Conservation (phyloP, 2,113 vertebrate species). For the Lota lota region DNA sequence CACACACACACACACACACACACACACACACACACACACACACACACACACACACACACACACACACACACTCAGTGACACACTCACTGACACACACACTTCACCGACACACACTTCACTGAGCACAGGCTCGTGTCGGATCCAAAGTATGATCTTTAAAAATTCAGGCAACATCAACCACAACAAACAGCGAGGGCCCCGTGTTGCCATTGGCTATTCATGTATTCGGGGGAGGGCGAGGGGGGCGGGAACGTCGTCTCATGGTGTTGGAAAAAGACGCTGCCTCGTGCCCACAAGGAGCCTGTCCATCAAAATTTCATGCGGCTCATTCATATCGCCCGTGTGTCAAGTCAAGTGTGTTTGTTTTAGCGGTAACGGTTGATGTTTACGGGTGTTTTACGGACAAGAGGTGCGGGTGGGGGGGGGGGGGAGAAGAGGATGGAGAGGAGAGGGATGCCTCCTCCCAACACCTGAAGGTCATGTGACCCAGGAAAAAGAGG, state of each 20-base stretch:
- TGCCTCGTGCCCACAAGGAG: conserved; percentile 44
- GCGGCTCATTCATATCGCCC: conserved; percentile 61
- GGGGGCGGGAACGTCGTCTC: conserved; percentile 53
- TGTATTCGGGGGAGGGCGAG: conserved; percentile 73
- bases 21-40: neutral
- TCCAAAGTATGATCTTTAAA: conserved; percentile 70
- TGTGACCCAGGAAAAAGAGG: no score
- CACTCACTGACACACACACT: no score
- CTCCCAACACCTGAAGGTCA: no score
- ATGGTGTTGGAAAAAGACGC: conserved; percentile 53
- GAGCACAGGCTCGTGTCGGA: conserved; percentile 60
- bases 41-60: no score
- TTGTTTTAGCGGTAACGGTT: conserved; percentile 72
- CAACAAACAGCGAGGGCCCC: conserved; percentile 57
- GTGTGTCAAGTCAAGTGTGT: conserved; percentile 55
- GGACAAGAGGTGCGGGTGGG: no score
- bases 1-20: neutral
- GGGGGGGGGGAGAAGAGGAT: no score
- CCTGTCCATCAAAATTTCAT: conserved; percentile 71
- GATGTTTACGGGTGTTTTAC: conserved; percentile 47
- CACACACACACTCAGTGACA: no score
- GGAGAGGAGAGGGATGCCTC: no score
- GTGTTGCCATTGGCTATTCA: conserved; percentile 69
- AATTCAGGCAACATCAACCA: conserved; percentile 69
- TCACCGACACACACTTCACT: conserved; percentile 20